Conservation (phyloP, 2,888 invertebrate genomes). For the Drosophila putrida region DNA sequence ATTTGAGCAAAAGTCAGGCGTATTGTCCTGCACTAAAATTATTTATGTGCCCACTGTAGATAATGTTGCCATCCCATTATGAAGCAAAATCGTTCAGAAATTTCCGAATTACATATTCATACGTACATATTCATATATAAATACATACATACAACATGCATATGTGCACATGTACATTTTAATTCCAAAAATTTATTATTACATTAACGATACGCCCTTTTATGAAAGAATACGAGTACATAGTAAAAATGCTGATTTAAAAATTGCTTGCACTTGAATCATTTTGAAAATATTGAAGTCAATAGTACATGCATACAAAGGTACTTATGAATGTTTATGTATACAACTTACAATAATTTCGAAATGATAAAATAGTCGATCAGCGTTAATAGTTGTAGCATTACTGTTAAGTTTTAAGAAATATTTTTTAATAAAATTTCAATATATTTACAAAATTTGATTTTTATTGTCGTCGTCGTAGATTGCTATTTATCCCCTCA, state of each 20-base stretch:
- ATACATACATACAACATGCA: constrained; percentile 48
- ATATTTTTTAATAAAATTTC: constrained; percentile 78
- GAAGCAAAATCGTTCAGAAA: not conserved
- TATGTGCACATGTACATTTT: constrained; percentile 62
- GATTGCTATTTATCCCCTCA: constrained; percentile 18
- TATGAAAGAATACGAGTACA: constrained; percentile 57
- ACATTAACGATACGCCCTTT: constrained; percentile 60
- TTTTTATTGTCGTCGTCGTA: constrained; percentile 29
- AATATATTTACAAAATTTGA: constrained; percentile 66
- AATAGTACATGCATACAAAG: constrained; percentile 11
- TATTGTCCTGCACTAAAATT: constrained; percentile 14
- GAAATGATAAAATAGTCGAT: constrained; percentile 69
- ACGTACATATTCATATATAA: constrained; percentile 22
- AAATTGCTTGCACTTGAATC: constrained; percentile 64
- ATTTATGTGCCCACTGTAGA: constrained; percentile 7
- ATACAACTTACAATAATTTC: constrained; percentile 46
- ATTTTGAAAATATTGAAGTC: constrained; percentile 52
- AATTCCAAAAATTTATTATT: constrained; percentile 74
- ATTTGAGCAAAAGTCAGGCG: constrained; percentile 53
- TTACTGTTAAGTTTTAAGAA: constrained; percentile 78
- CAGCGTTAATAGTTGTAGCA: constrained; percentile 68
- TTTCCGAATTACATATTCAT: constrained; percentile 11
- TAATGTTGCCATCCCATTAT: constrained; percentile 1
- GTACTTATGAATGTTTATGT: constrained; percentile 1
- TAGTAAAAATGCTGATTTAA: constrained; percentile 59